Evolutionary conservation across 2,888 invertebrate genomes (phyloP).

Genomic region (Artemia sinica): DNA sequence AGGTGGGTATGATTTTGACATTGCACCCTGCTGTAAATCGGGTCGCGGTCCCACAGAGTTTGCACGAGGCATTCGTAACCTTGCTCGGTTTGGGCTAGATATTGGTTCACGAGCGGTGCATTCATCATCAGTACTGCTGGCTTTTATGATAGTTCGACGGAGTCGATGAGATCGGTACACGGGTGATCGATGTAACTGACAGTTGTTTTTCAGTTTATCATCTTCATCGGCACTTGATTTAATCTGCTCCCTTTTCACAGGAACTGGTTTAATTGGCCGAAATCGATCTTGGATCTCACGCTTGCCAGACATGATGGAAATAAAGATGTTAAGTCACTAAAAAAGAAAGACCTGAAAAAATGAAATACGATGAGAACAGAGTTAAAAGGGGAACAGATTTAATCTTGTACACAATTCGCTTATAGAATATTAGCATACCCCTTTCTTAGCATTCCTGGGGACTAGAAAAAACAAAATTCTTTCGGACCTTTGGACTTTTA

Average conservation of each 20-base stretch:
- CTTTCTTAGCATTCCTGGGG: too few relatives aligned
- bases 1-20: neutral
- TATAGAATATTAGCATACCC: too few relatives aligned
- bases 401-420: too few relatives aligned
- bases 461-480: too few relatives aligned
- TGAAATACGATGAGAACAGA: too few relatives aligned
- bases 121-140: slow-evolving; percentile 1
- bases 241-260: neutral
- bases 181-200: neutral
- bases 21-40: neutral
- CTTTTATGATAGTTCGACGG: slow-evolving; percentile 4
- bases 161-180: neutral
- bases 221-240: slow-evolving; percentile 13
- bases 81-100: slow-evolving; percentile 4
- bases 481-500: too few relatives aligned
- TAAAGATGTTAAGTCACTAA: too few relatives aligned
- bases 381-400: too few relatives aligned
- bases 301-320: neutral
- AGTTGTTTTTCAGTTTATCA: slow-evolving; percentile 1
- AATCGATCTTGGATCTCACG: neutral
- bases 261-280: slow-evolving; percentile 1
- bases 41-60: neutral
- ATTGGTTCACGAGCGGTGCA: neutral
- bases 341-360: too few relatives aligned
- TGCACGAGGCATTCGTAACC: neutral